These are phyloP conservation scores for Mormyrops boulengeri DNA, from an alignment of 2,797 vertebrate genomes.

Conservation along the genomic window DNA sequence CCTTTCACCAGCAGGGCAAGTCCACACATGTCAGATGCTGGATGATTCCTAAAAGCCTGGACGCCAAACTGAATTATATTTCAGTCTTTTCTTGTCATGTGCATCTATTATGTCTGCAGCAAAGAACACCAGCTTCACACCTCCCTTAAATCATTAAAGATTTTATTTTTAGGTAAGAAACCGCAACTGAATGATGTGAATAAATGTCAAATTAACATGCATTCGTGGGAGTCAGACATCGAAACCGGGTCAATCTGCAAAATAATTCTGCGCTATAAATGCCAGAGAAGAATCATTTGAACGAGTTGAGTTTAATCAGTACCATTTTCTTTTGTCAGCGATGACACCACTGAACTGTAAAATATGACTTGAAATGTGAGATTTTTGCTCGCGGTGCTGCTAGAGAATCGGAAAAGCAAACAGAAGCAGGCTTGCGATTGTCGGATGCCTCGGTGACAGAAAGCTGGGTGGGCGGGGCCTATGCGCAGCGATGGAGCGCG, in stretches of 20 bases:
- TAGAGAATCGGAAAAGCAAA: background rate
- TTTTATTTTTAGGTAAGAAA: background rate
- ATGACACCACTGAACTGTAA: background rate
- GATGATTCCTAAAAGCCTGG: conserved; percentile 16
- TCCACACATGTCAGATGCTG: conserved; percentile 24
- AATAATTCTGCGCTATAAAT: background rate
- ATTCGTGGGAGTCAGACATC: background rate
- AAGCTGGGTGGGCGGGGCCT: background rate
- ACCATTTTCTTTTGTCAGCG: background rate
- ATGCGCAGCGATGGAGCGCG: background rate
- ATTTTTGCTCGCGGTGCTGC: background rate
- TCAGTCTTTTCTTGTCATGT: background rate
- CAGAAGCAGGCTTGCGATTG: background rate
- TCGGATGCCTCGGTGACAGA: background rate
- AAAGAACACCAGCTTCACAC: background rate
- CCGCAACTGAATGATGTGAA: background rate
- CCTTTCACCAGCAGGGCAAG: conserved; percentile 24
- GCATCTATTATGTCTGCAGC: background rate
- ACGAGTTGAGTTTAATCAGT: background rate
- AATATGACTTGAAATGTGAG: background rate
- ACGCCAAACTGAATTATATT: background rate
- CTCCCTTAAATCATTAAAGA: background rate
- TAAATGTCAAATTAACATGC: background rate
- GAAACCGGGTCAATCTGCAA: background rate
- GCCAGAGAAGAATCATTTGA: background rate